These are phyloP conservation scores for Charina bottae DNA, from an alignment of 2,113 vertebrate genomes.

Conservation along the genomic window DNA sequence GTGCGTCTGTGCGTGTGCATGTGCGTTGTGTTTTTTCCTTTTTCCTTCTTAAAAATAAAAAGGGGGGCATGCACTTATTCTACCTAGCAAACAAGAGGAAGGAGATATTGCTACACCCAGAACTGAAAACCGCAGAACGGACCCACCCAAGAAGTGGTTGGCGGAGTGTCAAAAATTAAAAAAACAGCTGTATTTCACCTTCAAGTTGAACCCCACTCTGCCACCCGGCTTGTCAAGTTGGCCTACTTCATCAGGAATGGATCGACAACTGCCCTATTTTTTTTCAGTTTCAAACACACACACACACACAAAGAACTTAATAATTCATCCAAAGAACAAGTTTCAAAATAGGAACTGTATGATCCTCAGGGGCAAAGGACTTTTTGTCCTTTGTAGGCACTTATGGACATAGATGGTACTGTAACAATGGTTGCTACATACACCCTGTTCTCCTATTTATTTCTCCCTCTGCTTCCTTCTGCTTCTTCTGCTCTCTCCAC, in stretches of 20 bases:
- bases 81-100: conserved; percentile 19
- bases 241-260: not conserved
- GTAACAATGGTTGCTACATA: not conserved
- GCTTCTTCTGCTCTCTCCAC: not conserved
- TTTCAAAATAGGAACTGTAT: not conserved
- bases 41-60: not conserved
- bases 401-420: not conserved
- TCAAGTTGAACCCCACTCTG: too few species aligned
- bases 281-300: not conserved
- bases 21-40: not conserved
- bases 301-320: not conserved
- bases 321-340: not conserved
- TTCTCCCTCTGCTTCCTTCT: not conserved
- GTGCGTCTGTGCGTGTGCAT: not conserved
- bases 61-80: not conserved
- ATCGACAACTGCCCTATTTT: not conserved
- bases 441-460: not conserved
- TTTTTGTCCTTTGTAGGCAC: not conserved
- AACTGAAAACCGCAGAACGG: conserved; percentile 6
- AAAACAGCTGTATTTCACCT: not conserved
- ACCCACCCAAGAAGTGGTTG: conserved; percentile 13
- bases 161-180: not conserved
- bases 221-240: not conserved
- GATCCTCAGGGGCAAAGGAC: not conserved
- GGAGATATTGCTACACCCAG: not conserved